These are phyloP conservation scores for Melinopterus prodromus DNA, from an alignment of 2,888 invertebrate species.

Conservation along the genomic window DNA sequence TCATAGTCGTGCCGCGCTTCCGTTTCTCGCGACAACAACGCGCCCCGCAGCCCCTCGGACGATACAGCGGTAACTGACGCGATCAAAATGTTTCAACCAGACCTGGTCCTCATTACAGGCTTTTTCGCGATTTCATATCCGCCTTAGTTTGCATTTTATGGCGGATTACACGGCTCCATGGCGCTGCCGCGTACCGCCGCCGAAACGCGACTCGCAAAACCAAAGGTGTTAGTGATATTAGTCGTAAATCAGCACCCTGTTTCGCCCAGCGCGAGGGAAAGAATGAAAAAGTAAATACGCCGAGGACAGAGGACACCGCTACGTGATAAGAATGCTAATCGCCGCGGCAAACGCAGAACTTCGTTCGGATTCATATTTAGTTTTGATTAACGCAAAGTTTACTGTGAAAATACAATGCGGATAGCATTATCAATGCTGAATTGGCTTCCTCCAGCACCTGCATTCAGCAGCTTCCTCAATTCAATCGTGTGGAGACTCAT, in stretches of 20 bases:
- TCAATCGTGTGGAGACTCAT: no score
- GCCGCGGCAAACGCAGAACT: background rate
- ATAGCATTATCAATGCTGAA: background rate
- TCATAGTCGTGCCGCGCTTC: background rate
- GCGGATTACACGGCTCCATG: background rate
- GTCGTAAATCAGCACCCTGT: background rate
- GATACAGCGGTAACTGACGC: background rate
- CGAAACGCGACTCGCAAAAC: background rate
- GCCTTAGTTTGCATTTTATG: constrained; percentile 4
- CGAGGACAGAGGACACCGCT: background rate
- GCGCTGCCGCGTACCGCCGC: background rate
- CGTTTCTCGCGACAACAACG: background rate
- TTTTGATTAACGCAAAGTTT: background rate
- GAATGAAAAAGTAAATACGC: background rate
- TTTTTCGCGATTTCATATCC: background rate
- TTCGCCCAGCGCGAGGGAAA: background rate
- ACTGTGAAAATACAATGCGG: background rate
- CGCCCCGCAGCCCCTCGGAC: background rate
- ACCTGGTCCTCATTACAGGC: background rate
- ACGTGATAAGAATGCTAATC: background rate
- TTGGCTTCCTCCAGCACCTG: no score
- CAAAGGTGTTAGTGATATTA: background rate
- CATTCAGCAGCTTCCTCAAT: no score
- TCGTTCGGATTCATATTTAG: background rate
- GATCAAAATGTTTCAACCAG: background rate